Base-by-base conservation (phyloP, 2,888 invertebrate species). In the Chalcosyrphus nemorum region DNA sequence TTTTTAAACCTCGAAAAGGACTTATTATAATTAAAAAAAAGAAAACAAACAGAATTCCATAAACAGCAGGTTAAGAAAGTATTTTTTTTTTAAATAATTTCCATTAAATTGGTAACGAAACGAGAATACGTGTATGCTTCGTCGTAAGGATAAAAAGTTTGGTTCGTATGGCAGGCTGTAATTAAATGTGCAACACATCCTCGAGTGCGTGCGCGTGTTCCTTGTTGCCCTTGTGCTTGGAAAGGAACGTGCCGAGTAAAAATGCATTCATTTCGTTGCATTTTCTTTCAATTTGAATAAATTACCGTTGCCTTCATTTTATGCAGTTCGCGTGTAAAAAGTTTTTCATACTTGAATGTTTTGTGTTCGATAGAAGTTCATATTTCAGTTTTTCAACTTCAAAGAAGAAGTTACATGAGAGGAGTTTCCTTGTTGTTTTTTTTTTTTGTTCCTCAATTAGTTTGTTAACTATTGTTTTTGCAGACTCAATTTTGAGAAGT, bases 261-360 rank as follows among this genome's bases (percentile, higher is more conserved):
- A 13, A 21, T 47, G 41, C 47, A 47, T 32, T 32, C 15, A 70
- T 41, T 13, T 38, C 27, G 41, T 17, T 52, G 4, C 11, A 17
- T 57, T 21, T 50, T 21, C 27, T 68, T 61, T 24, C 47, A 70
- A 81, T 81, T 81, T 81, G 61, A 56, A 68, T 81, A 63, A 81
- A 81, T 68, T 81, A 54, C 56, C 56, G 68, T 61, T 29, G 61
- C 21, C 24, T 47, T 50, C 56, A 50, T 68, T 68, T n/a, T 38
- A 32, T 32, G 32, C 7, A 75, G 50, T 41, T 81, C 13, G 68
- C 75, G 50, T 75, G 75, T 35, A 17, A 75, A 68, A 74, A 45
- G n/a, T n/a, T n/a, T 74, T 75, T 32, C 38, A 13, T 24, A 70
- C 68, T 27, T 56, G 17, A 29, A 19, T 32, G 32, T 29, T 38